phyloP scores from a whole-genome alignment of 2,797 vertebrate species.

The Mallotus villosus region DNA sequence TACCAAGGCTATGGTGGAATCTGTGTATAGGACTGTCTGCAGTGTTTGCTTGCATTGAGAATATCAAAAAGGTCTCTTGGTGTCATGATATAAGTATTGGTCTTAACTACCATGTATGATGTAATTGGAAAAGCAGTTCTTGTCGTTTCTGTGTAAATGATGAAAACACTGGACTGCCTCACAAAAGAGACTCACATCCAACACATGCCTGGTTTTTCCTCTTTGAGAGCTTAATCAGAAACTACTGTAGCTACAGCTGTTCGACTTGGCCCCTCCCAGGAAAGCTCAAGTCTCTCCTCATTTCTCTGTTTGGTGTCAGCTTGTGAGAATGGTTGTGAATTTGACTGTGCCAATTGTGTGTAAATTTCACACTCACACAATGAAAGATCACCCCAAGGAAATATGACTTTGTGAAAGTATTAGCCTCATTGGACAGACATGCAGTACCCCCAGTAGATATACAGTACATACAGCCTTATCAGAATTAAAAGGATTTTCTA shows the following conservation, averaged over 20 bases:
- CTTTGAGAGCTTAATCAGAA: constrained; percentile 32
- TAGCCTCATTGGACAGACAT: constrained; percentile 64
- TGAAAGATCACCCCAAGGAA: constrained; percentile 32
- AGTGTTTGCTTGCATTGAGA: constrained; percentile 50
- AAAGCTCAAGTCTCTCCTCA: constrained; percentile 34
- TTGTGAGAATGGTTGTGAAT: constrained; percentile 49
- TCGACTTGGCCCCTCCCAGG: constrained; percentile 40
- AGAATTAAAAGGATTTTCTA: constrained; percentile 80
- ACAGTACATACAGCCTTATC: constrained; percentile 72
- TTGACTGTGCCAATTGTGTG: constrained; percentile 47
- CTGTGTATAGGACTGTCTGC: constrained; percentile 42
- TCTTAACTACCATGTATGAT: constrained; percentile 51
- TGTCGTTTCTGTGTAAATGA: constrained; percentile 54
- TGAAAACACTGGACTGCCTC: constrained; percentile 68
- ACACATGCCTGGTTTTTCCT: constrained; percentile 36
- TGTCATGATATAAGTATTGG: constrained; percentile 50
- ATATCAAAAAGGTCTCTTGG: constrained; percentile 32
- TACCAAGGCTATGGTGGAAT: constrained; percentile 40
- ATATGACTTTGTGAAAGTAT: constrained; percentile 59
- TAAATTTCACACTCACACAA: constrained; percentile 48
- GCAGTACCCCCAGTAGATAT: constrained; percentile 68
- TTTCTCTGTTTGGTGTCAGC: constrained; percentile 36
- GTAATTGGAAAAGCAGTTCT: constrained; percentile 44
- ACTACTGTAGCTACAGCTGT: constrained; percentile 10
- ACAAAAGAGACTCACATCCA: constrained; percentile 45